phyloP scores from a whole-genome alignment of 2,888 invertebrate species.

The Myopa tessellatipennis region DNA sequence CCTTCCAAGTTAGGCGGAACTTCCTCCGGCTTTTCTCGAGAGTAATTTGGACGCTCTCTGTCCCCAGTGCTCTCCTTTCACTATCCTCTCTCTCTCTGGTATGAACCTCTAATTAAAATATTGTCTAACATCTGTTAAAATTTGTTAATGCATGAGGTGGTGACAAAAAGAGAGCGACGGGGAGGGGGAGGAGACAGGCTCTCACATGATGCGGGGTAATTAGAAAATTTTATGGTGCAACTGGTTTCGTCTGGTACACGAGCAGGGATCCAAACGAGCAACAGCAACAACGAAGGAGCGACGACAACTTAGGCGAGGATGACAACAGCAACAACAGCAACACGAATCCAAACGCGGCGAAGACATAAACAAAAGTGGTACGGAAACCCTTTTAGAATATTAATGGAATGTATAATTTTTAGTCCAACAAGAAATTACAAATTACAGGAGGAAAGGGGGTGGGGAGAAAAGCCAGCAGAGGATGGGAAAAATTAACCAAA shows the following conservation, averaged over 20 bases:
- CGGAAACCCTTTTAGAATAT: slow-evolving; percentile 61
- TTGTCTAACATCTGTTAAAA: slow-evolving; percentile 22
- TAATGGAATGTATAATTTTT: slow-evolving; percentile 62
- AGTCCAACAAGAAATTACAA: slow-evolving; percentile 4
- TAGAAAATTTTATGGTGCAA: slow-evolving; percentile 61
- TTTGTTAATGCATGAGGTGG: background rate
- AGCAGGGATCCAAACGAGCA: slow-evolving; percentile 36
- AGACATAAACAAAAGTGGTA: slow-evolving; percentile 52
- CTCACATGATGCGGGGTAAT: slow-evolving; percentile 51
- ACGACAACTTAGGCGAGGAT: slow-evolving; percentile 41
- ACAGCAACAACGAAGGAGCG: slow-evolving; percentile 41
- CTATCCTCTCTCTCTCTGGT: background rate
- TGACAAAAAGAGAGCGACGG: too few species aligned
- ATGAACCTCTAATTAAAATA: slow-evolving; percentile 3
- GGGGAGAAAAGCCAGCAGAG: too few species aligned
- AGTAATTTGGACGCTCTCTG: too few species aligned
- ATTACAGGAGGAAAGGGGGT: too few species aligned
- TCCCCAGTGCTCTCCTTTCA: background rate
- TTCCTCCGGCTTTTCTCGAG: too few species aligned
- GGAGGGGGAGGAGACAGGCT: too few species aligned
- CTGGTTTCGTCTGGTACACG: slow-evolving; percentile 46
- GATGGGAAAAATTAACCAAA: too few species aligned
- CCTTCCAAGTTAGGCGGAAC: too few species aligned
- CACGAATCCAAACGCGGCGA: slow-evolving; percentile 49
- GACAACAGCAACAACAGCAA: slow-evolving; percentile 24